These are phyloP conservation scores for Hylyphantes graminicola DNA, from an alignment of 1,140 invertebrate genomes.

Conservation along the genomic window DNA sequence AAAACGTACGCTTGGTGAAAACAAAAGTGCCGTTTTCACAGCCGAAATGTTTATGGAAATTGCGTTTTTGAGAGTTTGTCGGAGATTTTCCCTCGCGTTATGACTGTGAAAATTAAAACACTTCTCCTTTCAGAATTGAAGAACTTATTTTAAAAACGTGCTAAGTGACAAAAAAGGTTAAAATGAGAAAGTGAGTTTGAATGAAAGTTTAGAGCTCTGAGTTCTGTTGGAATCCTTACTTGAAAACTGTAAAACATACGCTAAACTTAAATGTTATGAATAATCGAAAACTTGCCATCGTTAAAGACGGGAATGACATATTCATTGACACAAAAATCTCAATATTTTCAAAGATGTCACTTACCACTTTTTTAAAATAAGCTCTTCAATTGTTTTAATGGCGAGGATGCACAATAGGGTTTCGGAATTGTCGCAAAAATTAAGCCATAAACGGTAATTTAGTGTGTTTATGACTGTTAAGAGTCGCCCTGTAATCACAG, in stretches of 20 bases:
- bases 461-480: slow-evolving; percentile 41
- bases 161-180: too few species aligned
- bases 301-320: too few species aligned
- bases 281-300: too few species aligned
- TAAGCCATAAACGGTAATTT: slow-evolving; percentile 48
- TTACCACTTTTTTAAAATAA: too few species aligned
- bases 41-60: slow-evolving; percentile 48
- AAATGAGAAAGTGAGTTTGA: too few species aligned
- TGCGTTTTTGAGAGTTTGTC: slow-evolving; percentile 26
- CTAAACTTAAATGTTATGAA: too few species aligned
- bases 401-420: slow-evolving; percentile 12
- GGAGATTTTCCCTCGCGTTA: slow-evolving; percentile 43
- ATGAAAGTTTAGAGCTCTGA: too few species aligned
- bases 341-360: too few species aligned
- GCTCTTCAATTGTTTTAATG: slow-evolving; percentile 29
- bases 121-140: neutral
- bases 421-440: slow-evolving; percentile 36
- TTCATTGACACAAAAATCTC: too few species aligned
- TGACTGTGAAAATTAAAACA: slow-evolving; percentile 46
- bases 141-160: too few species aligned
- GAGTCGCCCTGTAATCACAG: slow-evolving; percentile 29
- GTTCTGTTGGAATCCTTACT: too few species aligned
- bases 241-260: too few species aligned
- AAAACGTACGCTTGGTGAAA: slow-evolving; percentile 7
- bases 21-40: slow-evolving; percentile 47